Percentiles rank a stretch among this genome's conserved stretches.
These are phyloP conservation scores for Hymenopus coronatus DNA, from an alignment of 2,888 invertebrate genomes.

Conservation along the genomic window DNA sequence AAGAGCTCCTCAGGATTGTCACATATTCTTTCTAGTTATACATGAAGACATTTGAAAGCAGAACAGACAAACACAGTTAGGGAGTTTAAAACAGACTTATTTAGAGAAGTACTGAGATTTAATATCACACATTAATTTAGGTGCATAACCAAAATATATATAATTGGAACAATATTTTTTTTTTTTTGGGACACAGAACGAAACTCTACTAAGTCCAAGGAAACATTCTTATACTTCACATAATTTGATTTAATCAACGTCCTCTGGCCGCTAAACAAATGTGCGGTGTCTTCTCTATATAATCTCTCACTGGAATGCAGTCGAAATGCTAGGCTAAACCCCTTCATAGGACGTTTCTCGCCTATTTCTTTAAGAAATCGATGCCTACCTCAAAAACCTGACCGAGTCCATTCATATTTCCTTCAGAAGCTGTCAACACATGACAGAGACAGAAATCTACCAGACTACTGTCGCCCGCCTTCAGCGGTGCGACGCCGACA, in stretches of 20 bases:
- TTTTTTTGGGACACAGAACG: background rate
- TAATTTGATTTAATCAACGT: background rate
- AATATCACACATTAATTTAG: background rate
- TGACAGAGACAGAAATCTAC: background rate
- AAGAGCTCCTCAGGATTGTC: too few relatives aligned
- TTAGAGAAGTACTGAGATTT: too few relatives aligned
- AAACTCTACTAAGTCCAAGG: background rate
- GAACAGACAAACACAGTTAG: too few relatives aligned
- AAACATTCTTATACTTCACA: background rate
- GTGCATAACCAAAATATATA: background rate
- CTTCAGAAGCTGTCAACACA: background rate
- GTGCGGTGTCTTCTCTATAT: background rate
- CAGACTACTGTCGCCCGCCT: background rate
- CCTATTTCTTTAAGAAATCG: background rate
- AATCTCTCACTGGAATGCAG: background rate
- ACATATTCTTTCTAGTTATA: too few relatives aligned
- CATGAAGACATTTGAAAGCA: too few relatives aligned
- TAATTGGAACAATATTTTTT: background rate
- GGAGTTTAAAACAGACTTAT: too few relatives aligned
- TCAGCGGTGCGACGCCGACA: background rate
- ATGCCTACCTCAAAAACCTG: background rate
- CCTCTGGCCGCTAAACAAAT: background rate
- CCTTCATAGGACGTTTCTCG: background rate
- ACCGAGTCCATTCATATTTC: background rate
- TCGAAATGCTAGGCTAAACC: background rate